phyloP scores from a whole-genome alignment of 1,140 invertebrate species.

The Orius laevigatus region DNA sequence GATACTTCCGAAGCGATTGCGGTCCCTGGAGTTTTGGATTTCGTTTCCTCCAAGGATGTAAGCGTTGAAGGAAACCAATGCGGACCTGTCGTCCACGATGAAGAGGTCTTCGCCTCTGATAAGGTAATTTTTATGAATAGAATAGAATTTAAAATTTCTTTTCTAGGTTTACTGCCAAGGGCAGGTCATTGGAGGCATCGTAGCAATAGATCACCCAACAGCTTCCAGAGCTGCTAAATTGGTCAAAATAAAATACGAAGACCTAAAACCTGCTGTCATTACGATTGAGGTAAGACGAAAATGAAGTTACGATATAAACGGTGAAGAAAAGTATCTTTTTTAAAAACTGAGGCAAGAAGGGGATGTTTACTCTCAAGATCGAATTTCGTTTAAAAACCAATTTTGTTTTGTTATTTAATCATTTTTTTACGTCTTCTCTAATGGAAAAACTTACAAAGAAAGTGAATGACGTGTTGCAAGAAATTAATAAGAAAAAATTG shows the following conservation, averaged over 20 bases:
- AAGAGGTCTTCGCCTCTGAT: constrained; percentile 53
- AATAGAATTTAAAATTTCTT: neutral
- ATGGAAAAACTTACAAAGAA: no score
- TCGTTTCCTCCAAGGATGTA: constrained; percentile 56
- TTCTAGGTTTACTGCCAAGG: constrained; percentile 51
- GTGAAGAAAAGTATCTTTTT: no score
- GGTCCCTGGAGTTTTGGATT: constrained; percentile 54
- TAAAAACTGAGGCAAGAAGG: no score
- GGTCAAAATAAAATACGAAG: constrained; percentile 60
- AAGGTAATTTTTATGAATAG: constrained; percentile 31
- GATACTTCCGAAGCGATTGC: constrained; percentile 53
- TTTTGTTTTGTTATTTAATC: no score
- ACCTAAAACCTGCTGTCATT: constrained; percentile 55
- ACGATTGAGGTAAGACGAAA: constrained; percentile 61
- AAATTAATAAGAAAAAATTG: no score
- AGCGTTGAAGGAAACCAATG: constrained; percentile 39
- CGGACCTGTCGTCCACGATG: constrained; percentile 57
- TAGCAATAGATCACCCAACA: constrained; percentile 49
- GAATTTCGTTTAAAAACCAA: no score
- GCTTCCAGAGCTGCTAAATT: constrained; percentile 57
- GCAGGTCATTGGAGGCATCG: constrained; percentile 59
- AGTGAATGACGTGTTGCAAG: no score
- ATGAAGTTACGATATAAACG: no score
- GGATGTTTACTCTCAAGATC: no score
- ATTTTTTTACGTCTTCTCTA: no score